Evolutionary conservation across 1,140 invertebrate species (phyloP).

Genomic region (Chymomyza costata): DNA sequence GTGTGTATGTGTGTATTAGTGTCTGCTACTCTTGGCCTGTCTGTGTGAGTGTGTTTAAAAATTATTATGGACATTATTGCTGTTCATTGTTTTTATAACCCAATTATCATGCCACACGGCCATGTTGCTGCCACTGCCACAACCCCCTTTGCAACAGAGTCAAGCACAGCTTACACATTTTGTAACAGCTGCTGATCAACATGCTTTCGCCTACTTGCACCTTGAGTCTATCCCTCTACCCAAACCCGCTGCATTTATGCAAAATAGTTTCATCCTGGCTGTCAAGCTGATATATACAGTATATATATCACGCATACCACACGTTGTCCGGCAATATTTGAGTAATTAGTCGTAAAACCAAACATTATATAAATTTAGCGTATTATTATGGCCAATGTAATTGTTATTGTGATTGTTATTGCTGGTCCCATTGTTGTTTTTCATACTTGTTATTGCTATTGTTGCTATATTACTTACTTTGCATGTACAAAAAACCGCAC

Average conservation of each 20-base stretch:
- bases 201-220: no score
- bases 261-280: slow-evolving; percentile 47
- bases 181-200: slow-evolving; percentile 11
- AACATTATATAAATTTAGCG: slow-evolving; percentile 51
- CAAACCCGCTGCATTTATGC: no score
- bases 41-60: slow-evolving; percentile 51
- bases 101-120: slow-evolving; percentile 55
- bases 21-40: neutral
- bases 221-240: no score
- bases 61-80: slow-evolving; percentile 71
- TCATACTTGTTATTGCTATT: slow-evolving; percentile 14
- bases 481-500: slow-evolving; percentile 30
- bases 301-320: slow-evolving; percentile 63
- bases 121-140: neutral
- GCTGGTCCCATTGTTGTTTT: slow-evolving; percentile 3
- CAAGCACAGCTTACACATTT: slow-evolving; percentile 10
- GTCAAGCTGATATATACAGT: slow-evolving; percentile 59
- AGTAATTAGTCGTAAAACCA: slow-evolving; percentile 64
- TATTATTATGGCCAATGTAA: slow-evolving; percentile 39
- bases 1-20: no score
- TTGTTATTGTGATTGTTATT: slow-evolving; percentile 25
- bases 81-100: slow-evolving; percentile 65
- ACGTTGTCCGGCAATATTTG: slow-evolving; percentile 35
- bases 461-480: slow-evolving; percentile 9
- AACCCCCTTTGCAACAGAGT: slow-evolving; percentile 4